These are phyloP conservation scores for Copsychus sechellarum DNA, from an alignment of 2,113 vertebrate genomes.

Conservation along the genomic window DNA sequence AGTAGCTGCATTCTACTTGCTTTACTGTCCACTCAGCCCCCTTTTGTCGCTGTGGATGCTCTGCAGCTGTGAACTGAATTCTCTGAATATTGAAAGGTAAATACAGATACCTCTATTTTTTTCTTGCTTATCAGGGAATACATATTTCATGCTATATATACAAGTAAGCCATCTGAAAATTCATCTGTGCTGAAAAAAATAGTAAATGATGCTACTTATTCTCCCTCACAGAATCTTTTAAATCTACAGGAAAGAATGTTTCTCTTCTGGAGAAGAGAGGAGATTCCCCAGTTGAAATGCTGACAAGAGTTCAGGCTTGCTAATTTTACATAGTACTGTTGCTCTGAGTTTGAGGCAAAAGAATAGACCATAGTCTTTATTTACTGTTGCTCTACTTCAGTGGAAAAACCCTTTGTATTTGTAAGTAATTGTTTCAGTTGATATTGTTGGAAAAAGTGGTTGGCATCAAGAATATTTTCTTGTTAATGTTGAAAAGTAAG, in stretches of 20 bases:
- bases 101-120: not conserved
- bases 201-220: not conserved
- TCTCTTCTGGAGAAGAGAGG: not conserved
- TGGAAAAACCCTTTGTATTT: not conserved
- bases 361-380: not conserved
- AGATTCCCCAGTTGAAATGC: not conserved
- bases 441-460: not conserved
- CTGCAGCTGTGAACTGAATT: not conserved
- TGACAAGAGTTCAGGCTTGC: not conserved
- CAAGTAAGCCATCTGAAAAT: not conserved
- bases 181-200: not conserved
- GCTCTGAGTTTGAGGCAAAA: not conserved
- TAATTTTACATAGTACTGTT: not conserved
- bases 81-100: not conserved
- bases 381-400: not conserved
- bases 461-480: not conserved
- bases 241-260: not conserved
- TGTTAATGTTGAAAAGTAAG: not conserved
- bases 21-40: not conserved
- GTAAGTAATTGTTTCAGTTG: not conserved
- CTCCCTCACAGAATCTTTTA: not conserved
- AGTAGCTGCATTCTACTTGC: not conserved
- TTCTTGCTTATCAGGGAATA: not conserved
- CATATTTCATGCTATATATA: not conserved
- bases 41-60: not conserved